Conservation (phyloP, 2,797 vertebrate genomes). For the Ceryle rudis region DNA sequence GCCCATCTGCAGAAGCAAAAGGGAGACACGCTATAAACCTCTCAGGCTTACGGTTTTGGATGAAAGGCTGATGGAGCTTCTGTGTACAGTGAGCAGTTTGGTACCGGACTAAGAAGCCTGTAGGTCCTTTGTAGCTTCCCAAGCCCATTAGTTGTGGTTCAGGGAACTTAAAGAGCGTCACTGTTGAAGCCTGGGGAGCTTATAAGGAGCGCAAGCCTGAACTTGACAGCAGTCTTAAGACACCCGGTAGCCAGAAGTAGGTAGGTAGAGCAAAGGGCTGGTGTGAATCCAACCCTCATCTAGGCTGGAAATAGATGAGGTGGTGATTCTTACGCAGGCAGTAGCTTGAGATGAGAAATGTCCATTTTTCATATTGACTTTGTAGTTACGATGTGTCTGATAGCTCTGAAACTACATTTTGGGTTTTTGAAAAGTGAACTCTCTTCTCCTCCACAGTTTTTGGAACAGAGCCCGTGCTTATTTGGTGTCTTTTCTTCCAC, state of each 20-base stretch:
- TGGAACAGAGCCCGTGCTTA: background rate
- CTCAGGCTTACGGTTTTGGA: background rate
- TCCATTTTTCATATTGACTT: background rate
- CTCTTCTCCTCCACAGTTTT: background rate
- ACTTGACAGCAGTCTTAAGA: background rate
- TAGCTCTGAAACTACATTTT: background rate
- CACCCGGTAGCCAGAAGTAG: background rate
- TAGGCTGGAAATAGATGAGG: background rate
- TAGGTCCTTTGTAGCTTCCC: background rate
- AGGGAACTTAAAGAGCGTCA: background rate
- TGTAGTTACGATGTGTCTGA: background rate
- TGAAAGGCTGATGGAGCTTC: background rate
- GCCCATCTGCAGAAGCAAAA: background rate
- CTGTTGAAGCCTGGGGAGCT: background rate
- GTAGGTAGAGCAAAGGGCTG: background rate
- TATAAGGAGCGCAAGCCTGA: background rate
- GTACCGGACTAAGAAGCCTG: background rate
- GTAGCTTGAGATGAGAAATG: background rate
- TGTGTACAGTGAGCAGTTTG: background rate
- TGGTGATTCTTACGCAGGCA: background rate
- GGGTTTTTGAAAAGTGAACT: background rate
- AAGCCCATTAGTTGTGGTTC: constrained; percentile 7
- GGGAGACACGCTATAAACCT: background rate
- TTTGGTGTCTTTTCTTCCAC: background rate
- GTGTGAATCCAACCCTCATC: background rate